These are phyloP conservation scores for Trichacis sp. DNA, from an alignment of 2,888 invertebrate genomes.

Conservation along the genomic window DNA sequence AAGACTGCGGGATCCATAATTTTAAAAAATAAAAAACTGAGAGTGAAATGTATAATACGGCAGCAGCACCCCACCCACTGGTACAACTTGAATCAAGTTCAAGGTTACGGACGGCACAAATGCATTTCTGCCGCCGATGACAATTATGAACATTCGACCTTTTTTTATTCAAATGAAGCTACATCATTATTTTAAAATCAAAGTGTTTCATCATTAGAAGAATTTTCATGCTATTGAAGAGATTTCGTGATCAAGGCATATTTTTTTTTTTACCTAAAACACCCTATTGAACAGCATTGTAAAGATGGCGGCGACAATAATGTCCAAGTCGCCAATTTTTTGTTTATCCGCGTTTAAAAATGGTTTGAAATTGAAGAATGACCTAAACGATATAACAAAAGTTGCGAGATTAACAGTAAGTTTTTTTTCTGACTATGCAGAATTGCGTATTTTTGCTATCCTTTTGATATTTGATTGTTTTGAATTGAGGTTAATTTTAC, in stretches of 20 bases:
- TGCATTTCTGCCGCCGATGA: too few relatives aligned
- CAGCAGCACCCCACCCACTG: too few relatives aligned
- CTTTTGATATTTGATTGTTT: neutral
- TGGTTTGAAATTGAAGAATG: neutral
- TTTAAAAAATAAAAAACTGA: too few relatives aligned
- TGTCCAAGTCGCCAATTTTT: neutral
- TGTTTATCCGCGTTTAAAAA: neutral
- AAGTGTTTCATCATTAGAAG: too few relatives aligned
- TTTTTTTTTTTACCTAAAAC: too few relatives aligned
- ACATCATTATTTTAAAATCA: too few relatives aligned
- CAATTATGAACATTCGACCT: too few relatives aligned
- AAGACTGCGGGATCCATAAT: conserved; percentile 67
- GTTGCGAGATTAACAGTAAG: neutral
- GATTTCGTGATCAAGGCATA: neutral
- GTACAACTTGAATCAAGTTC: conserved; percentile 66
- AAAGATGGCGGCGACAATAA: neutral
- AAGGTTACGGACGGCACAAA: conserved; percentile 55
- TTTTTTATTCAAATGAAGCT: too few relatives aligned
- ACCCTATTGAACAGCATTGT: too few relatives aligned
- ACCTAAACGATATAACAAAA: neutral
- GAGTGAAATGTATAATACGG: conserved; percentile 50
- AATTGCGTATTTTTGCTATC: neutral
- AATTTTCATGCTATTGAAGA: too few relatives aligned
- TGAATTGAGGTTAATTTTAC: neutral
- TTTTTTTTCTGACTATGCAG: too few relatives aligned